Conservation (phyloP, 2,888 invertebrate species). For the Argyresthia goedartella region DNA sequence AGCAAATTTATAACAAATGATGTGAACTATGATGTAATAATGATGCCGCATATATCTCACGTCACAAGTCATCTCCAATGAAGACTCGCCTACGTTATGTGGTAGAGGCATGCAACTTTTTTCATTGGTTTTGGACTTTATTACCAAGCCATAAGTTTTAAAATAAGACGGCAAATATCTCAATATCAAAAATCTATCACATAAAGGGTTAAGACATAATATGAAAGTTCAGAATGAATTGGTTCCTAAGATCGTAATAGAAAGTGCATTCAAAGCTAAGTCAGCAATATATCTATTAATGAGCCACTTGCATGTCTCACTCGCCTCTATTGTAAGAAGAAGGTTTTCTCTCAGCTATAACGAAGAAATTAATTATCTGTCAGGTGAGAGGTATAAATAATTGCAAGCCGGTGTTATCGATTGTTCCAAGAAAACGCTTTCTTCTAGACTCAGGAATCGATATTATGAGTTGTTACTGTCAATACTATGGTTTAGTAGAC, state of each 20-base stretch:
- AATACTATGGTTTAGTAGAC: too few species aligned
- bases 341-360: slow-evolving; percentile 1
- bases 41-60: too few species aligned
- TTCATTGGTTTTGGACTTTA: too few species aligned
- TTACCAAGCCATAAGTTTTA: too few species aligned
- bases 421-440: slow-evolving; percentile 26
- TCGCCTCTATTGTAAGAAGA: slow-evolving; percentile 2
- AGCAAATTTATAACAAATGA: too few species aligned
- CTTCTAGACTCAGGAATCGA: slow-evolving; percentile 17
- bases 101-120: too few species aligned
- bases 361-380: slow-evolving; percentile 32
- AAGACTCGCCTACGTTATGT: not conserved
- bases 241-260: slow-evolving; percentile 3
- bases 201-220: too few species aligned
- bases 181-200: too few species aligned
- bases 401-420: slow-evolving; percentile 25
- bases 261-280: slow-evolving; percentile 2
- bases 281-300: slow-evolving; percentile 28
- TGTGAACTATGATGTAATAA: too few species aligned
- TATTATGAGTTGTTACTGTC: not conserved
- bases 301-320: slow-evolving; percentile 14
- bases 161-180: too few species aligned
- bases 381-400: slow-evolving; percentile 25
- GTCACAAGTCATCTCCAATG: too few species aligned
- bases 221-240: not conserved